Evolutionary conservation across 1,140 invertebrate species (phyloP).

Genomic region (Coboldia fuscipes): DNA sequence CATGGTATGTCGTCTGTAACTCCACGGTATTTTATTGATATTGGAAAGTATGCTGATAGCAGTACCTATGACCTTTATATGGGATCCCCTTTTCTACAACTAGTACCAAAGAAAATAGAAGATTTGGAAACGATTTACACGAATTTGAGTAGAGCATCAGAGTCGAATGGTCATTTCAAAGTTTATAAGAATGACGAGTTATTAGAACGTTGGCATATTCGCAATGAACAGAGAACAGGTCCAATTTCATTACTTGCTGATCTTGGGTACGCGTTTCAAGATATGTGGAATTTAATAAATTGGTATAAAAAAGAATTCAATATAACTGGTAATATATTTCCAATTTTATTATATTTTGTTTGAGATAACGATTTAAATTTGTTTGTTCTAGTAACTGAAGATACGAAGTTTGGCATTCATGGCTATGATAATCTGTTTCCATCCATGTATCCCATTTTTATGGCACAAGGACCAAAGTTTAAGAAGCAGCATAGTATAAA

Average conservation of each 20-base stretch:
- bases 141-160: neutral
- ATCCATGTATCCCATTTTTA: neutral
- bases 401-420: neutral
- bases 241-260: neutral
- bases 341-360: neutral
- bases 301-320: neutral
- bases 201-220: neutral
- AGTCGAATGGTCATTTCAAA: neutral
- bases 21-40: constrained; percentile 1
- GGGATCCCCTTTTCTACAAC: neutral
- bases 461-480: neutral
- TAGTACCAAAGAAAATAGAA: neutral
- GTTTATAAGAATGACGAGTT: neutral
- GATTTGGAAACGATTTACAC: neutral
- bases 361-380: neutral
- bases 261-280: neutral
- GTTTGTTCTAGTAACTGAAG: neutral
- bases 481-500: neutral
- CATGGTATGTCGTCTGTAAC: neutral
- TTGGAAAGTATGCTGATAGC: neutral
- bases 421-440: constrained; percentile 1
- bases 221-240: neutral
- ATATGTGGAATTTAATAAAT: neutral
- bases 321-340: neutral
- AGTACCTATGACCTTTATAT: neutral